A percentile compares a stretch with the other conserved stretches of the same genome.
Evolutionary conservation across 1,140 invertebrate genomes (phyloP).

Genomic region (Gerris buenoi): DNA sequence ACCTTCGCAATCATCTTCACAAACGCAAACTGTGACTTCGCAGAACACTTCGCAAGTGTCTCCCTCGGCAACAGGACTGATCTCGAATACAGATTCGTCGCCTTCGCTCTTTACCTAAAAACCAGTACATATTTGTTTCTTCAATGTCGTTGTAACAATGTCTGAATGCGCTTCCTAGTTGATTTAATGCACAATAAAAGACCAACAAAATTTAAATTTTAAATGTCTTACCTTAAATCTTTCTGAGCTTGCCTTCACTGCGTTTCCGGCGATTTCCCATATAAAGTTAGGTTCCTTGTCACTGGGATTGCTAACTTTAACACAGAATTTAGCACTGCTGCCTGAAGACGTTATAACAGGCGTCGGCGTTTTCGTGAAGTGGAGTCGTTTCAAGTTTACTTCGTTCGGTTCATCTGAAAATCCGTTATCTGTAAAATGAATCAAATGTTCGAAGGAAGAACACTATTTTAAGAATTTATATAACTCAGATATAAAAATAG

Average conservation of each 20-base stretch:
- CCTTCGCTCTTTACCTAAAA: background rate
- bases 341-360: conserved; percentile 29
- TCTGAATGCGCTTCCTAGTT: no score
- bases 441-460: no score
- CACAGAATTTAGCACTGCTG: conserved; percentile 32
- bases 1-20: background rate
- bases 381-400: conserved; percentile 10
- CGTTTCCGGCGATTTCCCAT: conserved; percentile 34
- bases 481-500: no score
- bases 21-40: background rate
- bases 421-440: conserved; percentile 7
- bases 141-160: no score
- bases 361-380: conserved; percentile 32
- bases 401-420: background rate
- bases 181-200: no score
- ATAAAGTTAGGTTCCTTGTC: conserved; percentile 26
- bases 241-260: conserved; percentile 21
- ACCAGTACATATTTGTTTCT: no score
- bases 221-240: conserved; percentile 34
- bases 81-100: background rate
- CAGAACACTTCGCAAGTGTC: background rate
- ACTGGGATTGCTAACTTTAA: conserved; percentile 24
- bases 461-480: no score
- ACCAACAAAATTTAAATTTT: no score
- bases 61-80: background rate